phyloP scores from a whole-genome alignment of 2,888 invertebrate genomes.

The Tetragonula carbonaria region DNA sequence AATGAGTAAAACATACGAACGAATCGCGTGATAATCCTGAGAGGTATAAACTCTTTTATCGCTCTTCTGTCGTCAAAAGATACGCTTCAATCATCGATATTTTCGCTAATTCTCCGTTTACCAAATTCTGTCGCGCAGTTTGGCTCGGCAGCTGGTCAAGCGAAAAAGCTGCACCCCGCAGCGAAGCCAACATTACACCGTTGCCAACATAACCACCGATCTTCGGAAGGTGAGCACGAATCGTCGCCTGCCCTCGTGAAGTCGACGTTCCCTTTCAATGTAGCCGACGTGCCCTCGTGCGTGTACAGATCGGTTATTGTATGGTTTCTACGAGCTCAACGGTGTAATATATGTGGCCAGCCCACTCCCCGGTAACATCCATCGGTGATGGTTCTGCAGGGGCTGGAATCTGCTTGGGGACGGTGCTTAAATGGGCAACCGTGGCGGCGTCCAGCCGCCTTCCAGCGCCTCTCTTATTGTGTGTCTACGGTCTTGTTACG shows the following conservation, averaged over 20 bases:
- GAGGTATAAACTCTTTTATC: too few relatives aligned
- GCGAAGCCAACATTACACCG: slow-evolving; percentile 67
- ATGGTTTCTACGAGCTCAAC: slow-evolving; percentile 25
- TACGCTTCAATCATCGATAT: slow-evolving; percentile 30
- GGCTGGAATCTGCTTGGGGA: slow-evolving; percentile 43
- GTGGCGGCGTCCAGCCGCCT: slow-evolving; percentile 58
- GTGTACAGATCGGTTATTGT: slow-evolving; percentile 32
- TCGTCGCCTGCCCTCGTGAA: slow-evolving; percentile 15
- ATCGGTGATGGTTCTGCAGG: slow-evolving; percentile 32
- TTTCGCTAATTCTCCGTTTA: slow-evolving; percentile 39
- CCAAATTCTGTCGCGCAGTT: slow-evolving; percentile 9
- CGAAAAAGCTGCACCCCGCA: slow-evolving; percentile 70
- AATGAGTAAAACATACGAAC: too few relatives aligned
- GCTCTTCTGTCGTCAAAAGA: background rate
- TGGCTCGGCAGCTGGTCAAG: slow-evolving; percentile 77
- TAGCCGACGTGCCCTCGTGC: slow-evolving; percentile 56
- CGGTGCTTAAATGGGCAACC: slow-evolving; percentile 59
- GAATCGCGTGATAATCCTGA: too few relatives aligned
- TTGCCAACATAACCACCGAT: slow-evolving; percentile 68
- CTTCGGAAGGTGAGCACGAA: slow-evolving; percentile 32
- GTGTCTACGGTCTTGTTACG: slow-evolving; percentile 75
- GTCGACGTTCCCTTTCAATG: slow-evolving; percentile 56
- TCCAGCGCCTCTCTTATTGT: slow-evolving; percentile 64
- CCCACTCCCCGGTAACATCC: slow-evolving; percentile 52
- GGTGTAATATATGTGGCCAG: slow-evolving; percentile 36